A percentile compares a stretch with the other conserved stretches of the same genome.
These are phyloP conservation scores for Furcifer pardalis DNA, from an alignment of 2,797 vertebrate genomes.

Conservation along the genomic window DNA sequence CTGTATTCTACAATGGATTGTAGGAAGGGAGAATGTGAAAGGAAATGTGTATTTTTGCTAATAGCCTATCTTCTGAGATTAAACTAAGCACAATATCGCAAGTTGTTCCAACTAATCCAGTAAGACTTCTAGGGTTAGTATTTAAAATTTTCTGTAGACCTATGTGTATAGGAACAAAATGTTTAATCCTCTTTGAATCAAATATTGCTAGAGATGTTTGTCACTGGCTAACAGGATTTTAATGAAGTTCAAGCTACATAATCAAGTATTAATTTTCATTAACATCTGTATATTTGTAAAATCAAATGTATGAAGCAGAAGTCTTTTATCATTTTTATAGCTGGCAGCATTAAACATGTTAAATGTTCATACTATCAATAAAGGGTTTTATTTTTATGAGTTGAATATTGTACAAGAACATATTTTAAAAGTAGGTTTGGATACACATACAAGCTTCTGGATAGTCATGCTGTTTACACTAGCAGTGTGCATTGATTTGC, in stretches of 20 bases:
- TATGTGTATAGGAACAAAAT: conserved; percentile 68
- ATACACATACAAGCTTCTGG: background rate
- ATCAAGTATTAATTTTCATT: conserved; percentile 68
- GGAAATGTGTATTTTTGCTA: conserved; percentile 78
- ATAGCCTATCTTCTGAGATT: conserved; percentile 74
- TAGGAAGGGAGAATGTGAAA: conserved; percentile 66
- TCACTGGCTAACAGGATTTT: conserved; percentile 68
- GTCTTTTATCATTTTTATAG: conserved; percentile 78
- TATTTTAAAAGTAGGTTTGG: conserved; percentile 19
- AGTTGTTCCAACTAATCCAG: conserved; percentile 69
- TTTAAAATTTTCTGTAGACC: conserved; percentile 74
- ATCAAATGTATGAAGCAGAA: conserved; percentile 71
- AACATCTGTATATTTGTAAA: conserved; percentile 79
- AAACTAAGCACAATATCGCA: conserved; percentile 77
- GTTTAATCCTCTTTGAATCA: conserved; percentile 61
- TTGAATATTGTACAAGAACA: conserved; percentile 50
- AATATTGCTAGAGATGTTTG: conserved; percentile 61
- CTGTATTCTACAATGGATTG: conserved; percentile 69
- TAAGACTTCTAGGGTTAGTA: conserved; percentile 69
- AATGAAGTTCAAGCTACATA: conserved; percentile 66
- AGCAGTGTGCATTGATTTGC: background rate
- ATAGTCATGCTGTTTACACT: background rate
- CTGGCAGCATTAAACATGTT: conserved; percentile 76
- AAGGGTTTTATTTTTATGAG: conserved; percentile 72
- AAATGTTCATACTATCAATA: conserved; percentile 71